phyloP scores from a whole-genome alignment of 1,140 invertebrate genomes.

The Apis dorsata region DNA sequence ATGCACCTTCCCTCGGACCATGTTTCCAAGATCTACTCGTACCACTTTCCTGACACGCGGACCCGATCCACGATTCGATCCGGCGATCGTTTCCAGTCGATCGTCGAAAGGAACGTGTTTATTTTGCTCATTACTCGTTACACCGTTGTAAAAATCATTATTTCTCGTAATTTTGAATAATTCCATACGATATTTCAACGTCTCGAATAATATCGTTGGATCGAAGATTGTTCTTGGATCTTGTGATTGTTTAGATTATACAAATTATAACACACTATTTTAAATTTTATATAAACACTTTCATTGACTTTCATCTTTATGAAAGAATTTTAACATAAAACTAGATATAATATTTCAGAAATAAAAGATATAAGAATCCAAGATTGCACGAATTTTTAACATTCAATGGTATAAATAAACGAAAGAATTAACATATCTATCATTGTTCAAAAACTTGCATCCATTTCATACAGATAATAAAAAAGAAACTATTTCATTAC shows the following conservation, averaged over 20 bases:
- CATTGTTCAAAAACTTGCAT: no score
- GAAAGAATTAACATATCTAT: no score
- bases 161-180: neutral
- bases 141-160: neutral
- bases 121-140: neutral
- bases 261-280: no score
- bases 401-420: no score
- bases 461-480: neutral
- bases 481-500: neutral
- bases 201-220: neutral
- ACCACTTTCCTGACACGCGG: slow-evolving; percentile 34
- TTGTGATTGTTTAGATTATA: no score
- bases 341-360: no score
- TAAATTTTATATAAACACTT: no score
- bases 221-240: neutral
- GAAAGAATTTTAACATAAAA: no score
- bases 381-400: no score
- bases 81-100: slow-evolving; percentile 21
- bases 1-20: slow-evolving; percentile 21
- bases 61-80: slow-evolving; percentile 32
- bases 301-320: no score
- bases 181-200: neutral
- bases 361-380: no score
- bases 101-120: slow-evolving; percentile 16
- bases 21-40: slow-evolving; percentile 41